Conservation (phyloP, 2,113 vertebrate genomes). For the Talpa occidentalis region DNA sequence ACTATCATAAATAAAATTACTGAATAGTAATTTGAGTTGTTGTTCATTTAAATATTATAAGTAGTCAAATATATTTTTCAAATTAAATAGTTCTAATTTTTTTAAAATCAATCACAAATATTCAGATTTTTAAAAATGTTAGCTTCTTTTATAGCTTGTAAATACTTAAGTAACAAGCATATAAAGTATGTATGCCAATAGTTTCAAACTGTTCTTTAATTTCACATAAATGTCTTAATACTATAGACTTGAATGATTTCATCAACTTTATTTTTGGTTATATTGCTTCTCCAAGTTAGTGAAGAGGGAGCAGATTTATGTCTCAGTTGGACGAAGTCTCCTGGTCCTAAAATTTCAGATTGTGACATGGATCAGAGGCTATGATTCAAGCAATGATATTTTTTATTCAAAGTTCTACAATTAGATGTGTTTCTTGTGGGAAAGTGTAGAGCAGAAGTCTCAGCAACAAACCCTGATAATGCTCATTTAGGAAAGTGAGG, state of each 20-base stretch:
- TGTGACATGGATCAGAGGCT: not conserved
- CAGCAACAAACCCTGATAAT: not conserved
- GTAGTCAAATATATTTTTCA: not conserved
- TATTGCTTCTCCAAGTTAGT: not conserved
- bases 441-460: not conserved
- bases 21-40: not conserved
- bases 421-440: not conserved
- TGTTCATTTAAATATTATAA: not conserved
- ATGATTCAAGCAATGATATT: not conserved
- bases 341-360: not conserved
- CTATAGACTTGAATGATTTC: not conserved
- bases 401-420: not conserved
- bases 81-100: not conserved
- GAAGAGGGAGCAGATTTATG: not conserved
- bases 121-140: conserved; percentile 9
- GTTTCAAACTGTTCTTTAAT: not conserved
- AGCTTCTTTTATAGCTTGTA: not conserved
- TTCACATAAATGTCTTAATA: not conserved
- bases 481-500: not conserved
- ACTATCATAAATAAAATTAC: not conserved
- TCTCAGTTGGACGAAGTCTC: not conserved
- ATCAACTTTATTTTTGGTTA: not conserved
- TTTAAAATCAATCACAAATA: not conserved
- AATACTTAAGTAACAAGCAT: not conserved
- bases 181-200: not conserved